These are phyloP conservation scores for Mechanitis mazaeus DNA, from an alignment of 2,888 invertebrate genomes.

Conservation along the genomic window DNA sequence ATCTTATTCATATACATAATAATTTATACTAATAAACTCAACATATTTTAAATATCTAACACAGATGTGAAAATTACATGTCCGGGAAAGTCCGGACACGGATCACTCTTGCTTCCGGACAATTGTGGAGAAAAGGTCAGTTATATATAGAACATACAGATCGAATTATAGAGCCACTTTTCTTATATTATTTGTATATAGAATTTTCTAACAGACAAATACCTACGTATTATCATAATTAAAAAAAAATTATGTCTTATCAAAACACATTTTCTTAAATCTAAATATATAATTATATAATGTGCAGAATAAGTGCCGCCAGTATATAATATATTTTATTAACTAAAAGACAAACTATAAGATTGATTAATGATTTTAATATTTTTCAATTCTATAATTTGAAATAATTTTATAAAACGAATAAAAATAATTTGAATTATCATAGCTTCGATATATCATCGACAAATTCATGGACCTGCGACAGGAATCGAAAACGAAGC, in stretches of 20 bases:
- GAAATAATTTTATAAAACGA: background rate
- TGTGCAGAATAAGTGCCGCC: no score
- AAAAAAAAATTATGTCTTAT: no score
- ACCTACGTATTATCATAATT: no score
- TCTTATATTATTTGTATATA: no score
- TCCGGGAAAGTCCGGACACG: slow-evolving; percentile 90
- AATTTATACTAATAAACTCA: background rate
- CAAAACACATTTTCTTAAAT: no score
- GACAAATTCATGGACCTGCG: slow-evolving; percentile 84
- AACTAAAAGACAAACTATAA: no score
- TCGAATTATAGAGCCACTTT: no score
- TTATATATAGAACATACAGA: background rate
- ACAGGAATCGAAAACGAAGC: slow-evolving; percentile 77
- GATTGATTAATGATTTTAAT: no score
- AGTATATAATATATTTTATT: no score
- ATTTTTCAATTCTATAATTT: background rate
- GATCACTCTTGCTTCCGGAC: slow-evolving; percentile 86
- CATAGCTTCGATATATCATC: slow-evolving; percentile 79
- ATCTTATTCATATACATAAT: background rate
- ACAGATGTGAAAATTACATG: slow-evolving; percentile 87
- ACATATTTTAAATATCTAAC: slow-evolving; percentile 18
- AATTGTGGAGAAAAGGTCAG: slow-evolving; percentile 88
- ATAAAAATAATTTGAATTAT: slow-evolving; percentile 16
- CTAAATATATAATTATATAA: no score
- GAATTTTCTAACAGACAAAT: no score